Percentiles rank a stretch among this genome's conserved stretches.
Evolutionary conservation across 2,888 invertebrate genomes (phyloP).

Genomic region (Gandaritis pyraliata): DNA sequence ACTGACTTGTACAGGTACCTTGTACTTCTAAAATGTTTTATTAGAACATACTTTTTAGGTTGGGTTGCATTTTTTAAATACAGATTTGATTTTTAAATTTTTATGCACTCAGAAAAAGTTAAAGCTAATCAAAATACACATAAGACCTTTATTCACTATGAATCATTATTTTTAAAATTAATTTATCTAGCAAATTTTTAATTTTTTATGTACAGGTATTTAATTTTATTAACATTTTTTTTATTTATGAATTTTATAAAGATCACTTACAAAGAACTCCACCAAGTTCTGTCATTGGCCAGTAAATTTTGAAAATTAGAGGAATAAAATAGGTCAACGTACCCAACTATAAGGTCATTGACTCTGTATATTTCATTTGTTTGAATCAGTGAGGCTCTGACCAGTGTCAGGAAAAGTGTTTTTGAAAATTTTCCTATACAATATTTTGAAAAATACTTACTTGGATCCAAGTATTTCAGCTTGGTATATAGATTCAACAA

Average conservation of each 20-base stretch:
- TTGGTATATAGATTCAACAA: constrained; percentile 95
- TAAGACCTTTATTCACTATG: no score
- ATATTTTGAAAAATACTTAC: constrained; percentile 69
- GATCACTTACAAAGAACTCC: not conserved
- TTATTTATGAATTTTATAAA: no score
- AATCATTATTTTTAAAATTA: no score
- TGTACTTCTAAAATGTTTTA: no score
- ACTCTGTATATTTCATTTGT: constrained; percentile 70
- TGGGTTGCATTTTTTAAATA: no score
- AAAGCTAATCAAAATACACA: no score
- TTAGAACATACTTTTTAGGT: no score
- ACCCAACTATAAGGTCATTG: constrained; percentile 72
- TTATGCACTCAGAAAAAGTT: no score
- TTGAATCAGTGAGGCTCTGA: constrained; percentile 73
- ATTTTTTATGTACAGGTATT: not conserved
- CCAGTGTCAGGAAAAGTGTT: constrained; percentile 50
- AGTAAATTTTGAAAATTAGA: constrained; percentile 56
- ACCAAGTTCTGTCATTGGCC: constrained; percentile 36
- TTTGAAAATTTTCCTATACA: constrained; percentile 11
- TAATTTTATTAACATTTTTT: not conserved
- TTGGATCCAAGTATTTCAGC: constrained; percentile 94
- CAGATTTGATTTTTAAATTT: no score
- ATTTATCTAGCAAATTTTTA: no score
- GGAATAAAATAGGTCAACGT: constrained; percentile 73
- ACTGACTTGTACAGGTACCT: no score